Evolutionary conservation across 1,140 invertebrate species (phyloP), one percentile per base, ranked within the genome.

Genomic region (Heliconius nattereri): DNA sequence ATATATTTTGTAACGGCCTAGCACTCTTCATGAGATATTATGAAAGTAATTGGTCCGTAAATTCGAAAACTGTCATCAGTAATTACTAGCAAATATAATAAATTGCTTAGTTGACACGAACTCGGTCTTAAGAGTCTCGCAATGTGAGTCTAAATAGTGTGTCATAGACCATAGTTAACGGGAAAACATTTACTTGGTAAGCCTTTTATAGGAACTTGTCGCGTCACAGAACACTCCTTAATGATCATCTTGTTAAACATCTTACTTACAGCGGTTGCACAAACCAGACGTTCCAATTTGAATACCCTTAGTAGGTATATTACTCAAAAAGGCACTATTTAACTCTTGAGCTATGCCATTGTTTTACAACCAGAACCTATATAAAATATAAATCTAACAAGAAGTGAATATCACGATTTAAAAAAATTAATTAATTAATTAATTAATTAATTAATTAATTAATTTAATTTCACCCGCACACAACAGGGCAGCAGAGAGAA

Each of bases 191-290:
- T 80, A 83, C 77, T 83, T 74, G 54, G 52, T 77, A 37, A 83
- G 71, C 88, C 88, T 87, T 90, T 84, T 89, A 89, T 84, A 86
- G 87, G 78, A 87, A 80, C 81, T 84, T 73, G 85, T 86, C 73
- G 81, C 78, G 78, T 83, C 82, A 82, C 70, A 81, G 60, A 72
- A 78, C 76, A 76, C 79, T 83, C 83, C 83, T 76, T 85, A 86
- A 85, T 83, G 84, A 86, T 82, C 85, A 81, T 85, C 83, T 85
- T 70, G 83, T 85, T 83, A 84, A 85, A 82, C 84, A 85, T 85
- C 80, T 84, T 76, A 84, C 76, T 82, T 83, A 76, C 75, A 76
- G 78, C 71, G 54, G 79, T 85, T 85, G 81, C 84, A 78, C 77
- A 77, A 83, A 71, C 40, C 75, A 66, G 57, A 83, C 81, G 78